Conservation (phyloP, 2,113 vertebrate species). For the Pavo muticus region DNA sequence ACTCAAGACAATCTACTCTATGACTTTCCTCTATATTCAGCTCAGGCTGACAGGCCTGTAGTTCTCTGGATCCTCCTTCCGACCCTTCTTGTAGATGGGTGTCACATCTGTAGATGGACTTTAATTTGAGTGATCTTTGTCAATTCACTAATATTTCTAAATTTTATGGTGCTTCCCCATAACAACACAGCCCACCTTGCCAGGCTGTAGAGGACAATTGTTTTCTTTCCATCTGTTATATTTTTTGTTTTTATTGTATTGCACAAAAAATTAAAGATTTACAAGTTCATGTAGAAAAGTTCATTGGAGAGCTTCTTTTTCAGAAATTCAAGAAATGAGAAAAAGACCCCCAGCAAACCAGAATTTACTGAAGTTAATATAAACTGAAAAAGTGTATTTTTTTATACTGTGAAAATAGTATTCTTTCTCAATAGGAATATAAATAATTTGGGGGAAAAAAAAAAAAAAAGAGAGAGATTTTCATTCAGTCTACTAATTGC, state of each 20-base stretch:
- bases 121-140: background rate
- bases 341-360: fast-evolving
- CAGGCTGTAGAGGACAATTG: background rate
- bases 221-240: constrained; percentile 30
- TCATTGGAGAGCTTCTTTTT: background rate
- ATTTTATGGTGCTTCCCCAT: background rate
- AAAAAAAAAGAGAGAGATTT: background rate
- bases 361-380: background rate
- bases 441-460: background rate
- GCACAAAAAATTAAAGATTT: background rate
- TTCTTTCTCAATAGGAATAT: background rate
- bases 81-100: too few species aligned
- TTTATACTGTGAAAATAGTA: background rate
- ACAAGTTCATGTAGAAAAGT: background rate
- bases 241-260: background rate
- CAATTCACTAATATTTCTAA: background rate
- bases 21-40: too few species aligned
- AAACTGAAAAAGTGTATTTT: background rate
- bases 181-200: too few species aligned
- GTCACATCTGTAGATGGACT: background rate
- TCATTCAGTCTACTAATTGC: background rate
- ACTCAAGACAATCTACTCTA: too few species aligned
- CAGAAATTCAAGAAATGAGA: background rate
- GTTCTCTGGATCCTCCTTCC: too few species aligned
- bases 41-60: too few species aligned